phyloP scores from a whole-genome alignment of 2,888 invertebrate species.

The Acheta domesticus region DNA sequence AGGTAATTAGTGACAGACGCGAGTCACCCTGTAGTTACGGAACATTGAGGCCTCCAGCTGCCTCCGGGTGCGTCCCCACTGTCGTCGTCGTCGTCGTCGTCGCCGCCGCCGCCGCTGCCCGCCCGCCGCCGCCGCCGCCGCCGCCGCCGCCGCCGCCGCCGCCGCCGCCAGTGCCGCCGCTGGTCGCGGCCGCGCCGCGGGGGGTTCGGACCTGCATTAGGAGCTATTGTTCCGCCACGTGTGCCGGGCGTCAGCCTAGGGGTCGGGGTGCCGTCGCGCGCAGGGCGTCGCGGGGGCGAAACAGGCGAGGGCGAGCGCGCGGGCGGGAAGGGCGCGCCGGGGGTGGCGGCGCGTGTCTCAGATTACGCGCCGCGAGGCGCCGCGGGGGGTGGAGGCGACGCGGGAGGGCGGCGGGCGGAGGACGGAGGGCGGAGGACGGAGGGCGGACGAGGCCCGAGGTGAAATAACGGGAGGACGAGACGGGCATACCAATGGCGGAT shows the following conservation, averaged over 20 bases:
- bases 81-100: background rate
- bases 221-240: background rate
- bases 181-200: background rate
- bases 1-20: background rate
- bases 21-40: conserved; percentile 9
- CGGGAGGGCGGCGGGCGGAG: background rate
- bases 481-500: background rate
- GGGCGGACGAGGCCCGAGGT: background rate
- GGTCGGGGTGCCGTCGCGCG: too few species aligned
- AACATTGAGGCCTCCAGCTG: background rate
- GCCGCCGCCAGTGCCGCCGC: background rate
- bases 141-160: background rate
- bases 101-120: background rate
- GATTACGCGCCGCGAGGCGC: background rate
- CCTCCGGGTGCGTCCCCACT: background rate
- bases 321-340: background rate
- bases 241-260: background rate
- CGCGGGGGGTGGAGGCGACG: background rate
- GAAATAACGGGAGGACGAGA: background rate
- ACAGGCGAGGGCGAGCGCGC: background rate
- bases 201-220: background rate
- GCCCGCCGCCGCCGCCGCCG: background rate
- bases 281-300: too few species aligned
- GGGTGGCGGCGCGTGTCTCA: background rate
- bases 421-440: background rate